These are phyloP conservation scores for Gymnothorax javanicus DNA, from an alignment of 2,797 vertebrate genomes.

Conservation along the genomic window DNA sequence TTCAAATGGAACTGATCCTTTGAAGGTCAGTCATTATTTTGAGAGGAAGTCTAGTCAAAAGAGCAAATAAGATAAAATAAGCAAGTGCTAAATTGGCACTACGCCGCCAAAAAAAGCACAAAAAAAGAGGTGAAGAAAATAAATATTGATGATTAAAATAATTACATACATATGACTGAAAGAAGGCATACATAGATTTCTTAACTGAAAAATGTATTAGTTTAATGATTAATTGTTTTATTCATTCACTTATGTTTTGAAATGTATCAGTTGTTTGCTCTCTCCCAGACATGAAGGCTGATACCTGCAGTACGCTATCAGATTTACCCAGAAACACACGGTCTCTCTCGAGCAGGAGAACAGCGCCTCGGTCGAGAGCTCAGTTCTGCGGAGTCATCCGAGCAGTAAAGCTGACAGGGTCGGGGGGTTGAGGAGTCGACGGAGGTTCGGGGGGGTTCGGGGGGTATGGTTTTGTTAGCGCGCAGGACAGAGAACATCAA, in stretches of 20 bases:
- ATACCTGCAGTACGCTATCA: neutral
- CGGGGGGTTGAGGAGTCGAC: too few relatives aligned
- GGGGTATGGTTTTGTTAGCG: constrained; percentile 13
- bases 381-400: neutral
- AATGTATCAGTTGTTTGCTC: neutral
- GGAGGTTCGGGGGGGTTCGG: constrained; percentile 18
- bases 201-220: neutral
- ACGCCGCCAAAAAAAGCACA: neutral
- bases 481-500: constrained; percentile 49
- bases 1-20: neutral
- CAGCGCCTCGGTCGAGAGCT: neutral
- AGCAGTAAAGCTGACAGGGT: constrained; percentile 24
- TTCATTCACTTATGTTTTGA: neutral
- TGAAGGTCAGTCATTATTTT: neutral
- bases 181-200: neutral
- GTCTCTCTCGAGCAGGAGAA: neutral
- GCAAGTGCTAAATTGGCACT: neutral
- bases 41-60: neutral
- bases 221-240: neutral
- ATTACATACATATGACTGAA: neutral
- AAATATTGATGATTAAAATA: neutral
- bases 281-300: neutral
- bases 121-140: neutral
- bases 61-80: neutral
- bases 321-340: neutral